Percentiles rank a stretch among this genome's conserved stretches.
phyloP scores from a whole-genome alignment of 2,113 vertebrate species.

The Apteryx mantelli region DNA sequence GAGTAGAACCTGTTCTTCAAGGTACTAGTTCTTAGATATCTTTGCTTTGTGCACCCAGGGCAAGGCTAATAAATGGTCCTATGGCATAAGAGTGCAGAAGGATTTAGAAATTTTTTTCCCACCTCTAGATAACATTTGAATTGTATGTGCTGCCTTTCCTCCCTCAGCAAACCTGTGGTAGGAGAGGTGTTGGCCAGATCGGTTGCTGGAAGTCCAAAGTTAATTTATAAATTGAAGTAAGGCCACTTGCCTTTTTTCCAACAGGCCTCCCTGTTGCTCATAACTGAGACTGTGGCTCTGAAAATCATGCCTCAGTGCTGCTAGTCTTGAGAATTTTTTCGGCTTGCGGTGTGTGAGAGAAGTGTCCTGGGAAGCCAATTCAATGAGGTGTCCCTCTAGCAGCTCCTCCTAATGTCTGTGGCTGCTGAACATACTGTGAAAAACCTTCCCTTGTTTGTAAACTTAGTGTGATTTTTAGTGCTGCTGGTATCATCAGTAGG shows the following conservation, averaged over 20 bases:
- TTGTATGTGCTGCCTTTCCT: background rate
- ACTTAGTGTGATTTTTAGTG: background rate
- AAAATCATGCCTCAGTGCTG: background rate
- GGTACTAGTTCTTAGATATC: background rate
- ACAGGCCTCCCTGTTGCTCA: background rate
- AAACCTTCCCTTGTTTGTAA: background rate
- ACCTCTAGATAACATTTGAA: background rate
- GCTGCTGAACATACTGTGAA: background rate
- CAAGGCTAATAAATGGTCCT: background rate
- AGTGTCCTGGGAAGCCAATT: background rate
- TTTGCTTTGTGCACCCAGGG: background rate
- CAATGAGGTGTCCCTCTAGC: background rate
- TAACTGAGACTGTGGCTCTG: background rate
- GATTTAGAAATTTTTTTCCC: background rate
- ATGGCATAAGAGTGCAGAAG: background rate
- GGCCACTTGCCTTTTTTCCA: background rate
- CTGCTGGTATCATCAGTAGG: background rate
- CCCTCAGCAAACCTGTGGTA: background rate
- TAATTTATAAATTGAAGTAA: background rate
- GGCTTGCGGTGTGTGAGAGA: background rate
- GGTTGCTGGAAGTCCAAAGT: background rate
- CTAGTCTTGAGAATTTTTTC: background rate
- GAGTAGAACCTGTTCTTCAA: conserved; percentile 34
- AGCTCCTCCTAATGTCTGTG: background rate
- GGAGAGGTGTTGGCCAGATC: background rate